A percentile compares a stretch with the other conserved stretches of the same genome.
phyloP scores from a whole-genome alignment of 2,888 invertebrate species.

The Scaeva pyrastri region DNA sequence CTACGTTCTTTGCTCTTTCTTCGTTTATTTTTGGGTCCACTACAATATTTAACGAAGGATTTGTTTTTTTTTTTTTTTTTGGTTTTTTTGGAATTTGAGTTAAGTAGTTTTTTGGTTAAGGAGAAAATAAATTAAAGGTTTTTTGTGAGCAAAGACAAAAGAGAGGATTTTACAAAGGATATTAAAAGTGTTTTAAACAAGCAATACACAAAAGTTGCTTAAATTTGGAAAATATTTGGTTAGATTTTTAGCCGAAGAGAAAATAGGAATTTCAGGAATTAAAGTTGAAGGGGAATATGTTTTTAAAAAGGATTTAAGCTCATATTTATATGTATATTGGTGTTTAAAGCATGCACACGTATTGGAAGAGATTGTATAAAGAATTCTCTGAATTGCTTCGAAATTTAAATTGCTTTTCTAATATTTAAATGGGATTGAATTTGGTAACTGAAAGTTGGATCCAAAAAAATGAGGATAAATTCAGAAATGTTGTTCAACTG shows the following conservation, averaged over 20 bases:
- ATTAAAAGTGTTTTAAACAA: constrained; percentile 18
- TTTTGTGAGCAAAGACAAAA: constrained; percentile 46
- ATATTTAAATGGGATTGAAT: no score
- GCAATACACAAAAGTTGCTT: constrained; percentile 46
- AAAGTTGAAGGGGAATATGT: not conserved
- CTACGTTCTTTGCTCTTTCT: constrained; percentile 84
- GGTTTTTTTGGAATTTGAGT: constrained; percentile 27
- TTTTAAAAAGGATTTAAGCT: not conserved
- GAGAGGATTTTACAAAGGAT: not conserved
- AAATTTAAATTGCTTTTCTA: not conserved
- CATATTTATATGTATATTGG: not conserved
- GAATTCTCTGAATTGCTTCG: not conserved
- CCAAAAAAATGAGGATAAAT: no score
- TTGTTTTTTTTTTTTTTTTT: constrained; percentile 41
- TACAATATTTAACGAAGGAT: constrained; percentile 77
- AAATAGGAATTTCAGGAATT: constrained; percentile 6
- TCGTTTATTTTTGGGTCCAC: constrained; percentile 84
- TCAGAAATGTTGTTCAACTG: no score
- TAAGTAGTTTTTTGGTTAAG: constrained; percentile 36
- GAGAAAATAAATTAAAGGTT: constrained; percentile 59
- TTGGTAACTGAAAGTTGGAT: no score
- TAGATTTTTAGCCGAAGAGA: not conserved
- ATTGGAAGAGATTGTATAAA: not conserved
- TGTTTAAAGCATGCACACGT: constrained; percentile 7
- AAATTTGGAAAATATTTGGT: not conserved